Evolutionary conservation across 2,888 invertebrate species (phyloP), one percentile per base, ranked within the genome.

Genomic region (Eupithecia exiguata): DNA sequence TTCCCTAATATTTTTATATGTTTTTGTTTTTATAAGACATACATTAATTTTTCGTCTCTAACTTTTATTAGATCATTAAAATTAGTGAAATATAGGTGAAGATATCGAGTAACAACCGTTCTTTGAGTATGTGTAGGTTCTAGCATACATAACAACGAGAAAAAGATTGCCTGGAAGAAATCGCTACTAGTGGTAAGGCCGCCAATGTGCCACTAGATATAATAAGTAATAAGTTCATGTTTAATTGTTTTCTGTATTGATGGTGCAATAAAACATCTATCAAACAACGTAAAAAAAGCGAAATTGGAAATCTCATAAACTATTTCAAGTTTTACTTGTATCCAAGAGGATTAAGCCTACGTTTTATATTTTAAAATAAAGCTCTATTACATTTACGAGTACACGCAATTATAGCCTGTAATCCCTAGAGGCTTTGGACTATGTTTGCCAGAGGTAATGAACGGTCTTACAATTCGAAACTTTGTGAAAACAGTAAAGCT

Each of bases 321-420:
- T 18, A 6, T 1, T 1, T 46, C 18, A 7, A n/a, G 7, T 53
- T 53, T 53, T 53, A 10, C 10, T 53, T 53, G 10, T 53, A 21
- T 53, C 21, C 10, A 53, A 10, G 4, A 4, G 21, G 10, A 21
- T 10, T 53, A 10, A 6, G 21, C 21, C 53, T 21, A 10, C 21
- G 21, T 21, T 53, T 10, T 53, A 53, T 10, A 53, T 21, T 53
- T 21, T n/a, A 21, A 21, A 21, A 16, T 14, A 5, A 61, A 7
- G 61, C 30, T 30, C 30, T 30, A 61, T 61, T 14, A 61, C 16
- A 30, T 30, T 30, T 30, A 16, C 14, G 12, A 61, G 36, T 68
- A 68, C 68, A 68, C 53, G 21, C 68, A 68, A 68, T 68, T 68
- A 49, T 49, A n/a, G 46, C 35, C 35, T n/a, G 68, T 49, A 53